A percentile compares a stretch with the other conserved stretches of the same genome.
Conservation (phyloP, 2,797 vertebrate genomes). For the Emydoidea blandingii region DNA sequence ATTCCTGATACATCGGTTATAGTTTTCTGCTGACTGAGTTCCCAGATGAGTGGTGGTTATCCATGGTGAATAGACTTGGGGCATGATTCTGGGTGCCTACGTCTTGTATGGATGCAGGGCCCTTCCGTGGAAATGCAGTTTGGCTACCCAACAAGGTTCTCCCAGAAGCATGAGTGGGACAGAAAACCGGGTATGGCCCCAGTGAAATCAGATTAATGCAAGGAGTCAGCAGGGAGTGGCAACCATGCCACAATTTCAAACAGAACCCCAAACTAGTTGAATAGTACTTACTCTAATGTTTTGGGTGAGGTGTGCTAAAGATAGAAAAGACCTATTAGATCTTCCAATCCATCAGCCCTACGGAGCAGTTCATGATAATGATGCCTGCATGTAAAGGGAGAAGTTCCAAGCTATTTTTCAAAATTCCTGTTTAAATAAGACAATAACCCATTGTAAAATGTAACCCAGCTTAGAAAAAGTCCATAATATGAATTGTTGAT, state of each 20-base stretch:
- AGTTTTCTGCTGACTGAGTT: conserved; percentile 30
- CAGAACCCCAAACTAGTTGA: neutral
- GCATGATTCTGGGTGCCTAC: neutral
- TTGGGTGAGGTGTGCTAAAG: conserved; percentile 24
- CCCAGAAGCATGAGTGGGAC: conserved; percentile 33
- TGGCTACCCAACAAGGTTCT: neutral
- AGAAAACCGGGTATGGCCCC: neutral
- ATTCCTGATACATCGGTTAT: neutral
- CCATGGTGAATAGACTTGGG: neutral
- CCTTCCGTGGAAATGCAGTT: neutral
- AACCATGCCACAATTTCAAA: fast-evolving
- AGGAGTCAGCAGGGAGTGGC: conserved; percentile 34
- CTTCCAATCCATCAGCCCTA: conserved; percentile 32
- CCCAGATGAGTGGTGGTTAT: neutral
- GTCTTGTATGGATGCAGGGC: neutral
- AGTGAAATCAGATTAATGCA: neutral
- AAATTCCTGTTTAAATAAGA: conserved; percentile 68
- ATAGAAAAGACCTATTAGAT: conserved; percentile 27
- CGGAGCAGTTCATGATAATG: neutral
- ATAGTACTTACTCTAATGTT: neutral
- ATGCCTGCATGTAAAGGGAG: neutral
- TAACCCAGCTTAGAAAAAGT: conserved; percentile 10
- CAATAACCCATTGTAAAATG: conserved; percentile 48
- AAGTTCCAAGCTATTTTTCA: neutral
- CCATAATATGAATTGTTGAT: conserved; percentile 55